Evolutionary conservation across 2,797 vertebrate genomes (phyloP).

Genomic region (Notolabrus celidotus): DNA sequence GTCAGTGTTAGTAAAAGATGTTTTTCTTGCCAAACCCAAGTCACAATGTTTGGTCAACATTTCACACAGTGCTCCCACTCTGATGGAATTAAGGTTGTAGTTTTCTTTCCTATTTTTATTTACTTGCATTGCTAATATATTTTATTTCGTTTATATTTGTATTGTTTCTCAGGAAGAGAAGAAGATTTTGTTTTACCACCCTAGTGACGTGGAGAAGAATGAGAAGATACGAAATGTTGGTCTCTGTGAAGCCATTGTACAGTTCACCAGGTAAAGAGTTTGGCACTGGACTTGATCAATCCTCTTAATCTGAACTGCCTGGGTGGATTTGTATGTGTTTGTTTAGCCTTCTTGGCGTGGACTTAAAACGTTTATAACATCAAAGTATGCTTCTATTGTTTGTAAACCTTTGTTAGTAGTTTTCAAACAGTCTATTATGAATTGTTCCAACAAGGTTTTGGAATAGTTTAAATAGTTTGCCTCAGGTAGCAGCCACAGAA

Average conservation of each 20-base stretch:
- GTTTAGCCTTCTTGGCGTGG: not conserved
- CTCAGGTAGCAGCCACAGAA: too few species aligned
- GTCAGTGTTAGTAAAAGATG: too few species aligned
- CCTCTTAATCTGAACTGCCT: too few species aligned
- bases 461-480: not conserved
- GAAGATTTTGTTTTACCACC: conserved; percentile 99
- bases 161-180: conserved; percentile 92
- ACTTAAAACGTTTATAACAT: not conserved
- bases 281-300: not conserved
- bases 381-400: not conserved
- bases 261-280: conserved; percentile 93
- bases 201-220: conserved; percentile 97
- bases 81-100: too few species aligned
- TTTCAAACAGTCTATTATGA: not conserved
- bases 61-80: too few species aligned
- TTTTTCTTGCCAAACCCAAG: too few species aligned
- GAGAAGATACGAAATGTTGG: conserved; percentile 99
- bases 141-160: too few species aligned
- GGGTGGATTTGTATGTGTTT: not conserved
- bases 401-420: not conserved
- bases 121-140: not conserved
- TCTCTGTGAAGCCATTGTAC: conserved; percentile 98
- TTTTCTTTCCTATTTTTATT: not conserved
- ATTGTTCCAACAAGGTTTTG: not conserved
- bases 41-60: too few species aligned